These are phyloP conservation scores for Trichosurus vulpecula DNA, from an alignment of 2,797 vertebrate genomes.

Conservation along the genomic window DNA sequence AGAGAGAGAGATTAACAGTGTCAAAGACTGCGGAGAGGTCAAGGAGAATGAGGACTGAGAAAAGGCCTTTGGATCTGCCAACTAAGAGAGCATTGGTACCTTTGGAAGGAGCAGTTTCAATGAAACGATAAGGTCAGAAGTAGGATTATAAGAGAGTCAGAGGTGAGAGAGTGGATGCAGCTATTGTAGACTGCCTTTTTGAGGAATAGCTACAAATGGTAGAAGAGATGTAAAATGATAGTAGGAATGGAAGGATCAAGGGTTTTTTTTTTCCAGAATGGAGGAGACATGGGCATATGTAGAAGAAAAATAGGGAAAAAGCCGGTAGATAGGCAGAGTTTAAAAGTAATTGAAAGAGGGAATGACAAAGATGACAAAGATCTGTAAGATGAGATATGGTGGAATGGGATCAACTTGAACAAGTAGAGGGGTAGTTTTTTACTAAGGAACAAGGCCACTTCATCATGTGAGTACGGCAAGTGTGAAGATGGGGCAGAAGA, in stretches of 20 bases:
- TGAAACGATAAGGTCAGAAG: not conserved
- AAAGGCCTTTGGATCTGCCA: not conserved
- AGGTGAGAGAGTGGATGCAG: not conserved
- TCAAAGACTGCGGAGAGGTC: not conserved
- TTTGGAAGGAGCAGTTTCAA: not conserved
- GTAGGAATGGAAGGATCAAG: not conserved
- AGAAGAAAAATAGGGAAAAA: not conserved
- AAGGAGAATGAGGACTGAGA: not conserved
- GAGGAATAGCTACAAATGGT: not conserved
- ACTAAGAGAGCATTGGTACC: not conserved
- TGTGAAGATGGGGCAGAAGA: not conserved
- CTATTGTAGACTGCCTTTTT: not conserved
- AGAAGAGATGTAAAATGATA: not conserved
- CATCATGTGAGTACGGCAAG: not conserved
- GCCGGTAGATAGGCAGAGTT: not conserved
- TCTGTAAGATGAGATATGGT: not conserved
- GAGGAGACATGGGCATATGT: not conserved
- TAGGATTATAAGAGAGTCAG: not conserved
- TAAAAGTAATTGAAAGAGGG: not conserved
- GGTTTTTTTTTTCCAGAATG: not conserved
- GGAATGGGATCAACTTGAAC: not conserved
- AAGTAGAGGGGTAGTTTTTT: not conserved
- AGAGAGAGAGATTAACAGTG: not conserved
- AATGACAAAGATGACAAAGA: not conserved
- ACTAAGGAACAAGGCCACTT: not conserved